Evolutionary conservation across 2,113 vertebrate species (phyloP).

Genomic region (Sturnus vulgaris): DNA sequence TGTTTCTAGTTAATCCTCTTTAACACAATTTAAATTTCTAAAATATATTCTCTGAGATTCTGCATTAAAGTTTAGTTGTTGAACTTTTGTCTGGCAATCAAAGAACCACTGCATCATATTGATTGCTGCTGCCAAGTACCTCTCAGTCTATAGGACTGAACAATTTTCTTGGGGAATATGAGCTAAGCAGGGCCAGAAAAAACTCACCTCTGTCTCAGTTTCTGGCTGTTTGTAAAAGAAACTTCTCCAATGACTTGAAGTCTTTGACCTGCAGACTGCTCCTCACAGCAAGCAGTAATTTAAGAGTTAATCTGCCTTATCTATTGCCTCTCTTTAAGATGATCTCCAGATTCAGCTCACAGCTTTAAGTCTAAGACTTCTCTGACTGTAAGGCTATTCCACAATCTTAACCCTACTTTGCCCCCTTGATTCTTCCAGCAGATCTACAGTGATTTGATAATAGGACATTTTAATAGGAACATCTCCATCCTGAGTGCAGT

Average conservation of each 20-base stretch:
- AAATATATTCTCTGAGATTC: neutral
- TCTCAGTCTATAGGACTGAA: neutral
- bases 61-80: neutral
- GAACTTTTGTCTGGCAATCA: slow-evolving; percentile 31
- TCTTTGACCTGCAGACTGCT: neutral
- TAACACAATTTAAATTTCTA: neutral
- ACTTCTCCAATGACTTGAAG: neutral
- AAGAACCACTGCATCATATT: neutral
- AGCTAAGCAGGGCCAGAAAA: neutral
- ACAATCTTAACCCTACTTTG: neutral
- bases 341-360: neutral
- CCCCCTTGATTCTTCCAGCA: neutral
- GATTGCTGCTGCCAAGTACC: slow-evolving; percentile 16
- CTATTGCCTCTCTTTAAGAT: neutral
- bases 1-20: neutral
- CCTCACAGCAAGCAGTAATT: neutral
- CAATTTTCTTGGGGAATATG: slow-evolving; percentile 2
- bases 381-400: neutral
- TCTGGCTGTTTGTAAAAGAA: neutral
- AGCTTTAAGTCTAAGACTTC: neutral
- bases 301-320: neutral
- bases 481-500: neutral
- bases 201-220: neutral
- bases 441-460: neutral
- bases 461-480: neutral